Evolutionary conservation across 2,113 vertebrate genomes (phyloP).

Genomic region (Podilymbus podiceps): DNA sequence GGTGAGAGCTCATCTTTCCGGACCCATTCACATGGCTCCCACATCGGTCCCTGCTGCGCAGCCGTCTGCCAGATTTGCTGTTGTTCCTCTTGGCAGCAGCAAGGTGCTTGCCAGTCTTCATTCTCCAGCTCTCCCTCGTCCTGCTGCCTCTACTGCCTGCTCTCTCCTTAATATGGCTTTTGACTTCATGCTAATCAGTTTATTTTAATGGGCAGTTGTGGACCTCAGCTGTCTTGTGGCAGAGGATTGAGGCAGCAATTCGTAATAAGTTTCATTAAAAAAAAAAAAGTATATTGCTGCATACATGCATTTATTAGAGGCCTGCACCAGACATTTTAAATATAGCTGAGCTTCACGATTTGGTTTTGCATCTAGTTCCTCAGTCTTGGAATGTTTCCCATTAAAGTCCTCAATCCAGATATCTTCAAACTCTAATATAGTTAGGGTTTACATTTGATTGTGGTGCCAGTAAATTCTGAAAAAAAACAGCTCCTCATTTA

Average conservation of each 20-base stretch:
- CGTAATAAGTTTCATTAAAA: not conserved
- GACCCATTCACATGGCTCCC: not conserved
- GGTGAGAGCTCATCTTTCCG: not conserved
- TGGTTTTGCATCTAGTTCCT: not conserved
- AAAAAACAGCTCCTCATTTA: not conserved
- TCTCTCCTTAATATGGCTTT: not conserved
- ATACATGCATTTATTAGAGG: not conserved
- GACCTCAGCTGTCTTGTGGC: not conserved
- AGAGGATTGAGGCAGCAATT: not conserved
- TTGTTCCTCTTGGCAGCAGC: not conserved
- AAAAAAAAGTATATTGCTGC: not conserved
- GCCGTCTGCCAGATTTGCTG: not conserved
- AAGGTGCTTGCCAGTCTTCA: not conserved
- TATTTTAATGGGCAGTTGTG: not conserved
- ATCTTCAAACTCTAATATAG: not conserved
- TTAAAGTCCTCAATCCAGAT: not conserved
- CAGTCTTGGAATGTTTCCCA: not conserved
- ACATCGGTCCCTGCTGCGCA: not conserved
- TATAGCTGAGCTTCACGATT: not conserved
- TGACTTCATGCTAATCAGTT: not conserved
- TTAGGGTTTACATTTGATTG: not conserved
- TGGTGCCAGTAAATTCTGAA: not conserved
- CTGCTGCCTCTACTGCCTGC: not conserved
- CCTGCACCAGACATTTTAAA: not conserved
- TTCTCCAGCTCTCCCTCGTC: not conserved